Conservation (phyloP, 2,797 vertebrate genomes). For the Aphelocoma californica region DNA sequence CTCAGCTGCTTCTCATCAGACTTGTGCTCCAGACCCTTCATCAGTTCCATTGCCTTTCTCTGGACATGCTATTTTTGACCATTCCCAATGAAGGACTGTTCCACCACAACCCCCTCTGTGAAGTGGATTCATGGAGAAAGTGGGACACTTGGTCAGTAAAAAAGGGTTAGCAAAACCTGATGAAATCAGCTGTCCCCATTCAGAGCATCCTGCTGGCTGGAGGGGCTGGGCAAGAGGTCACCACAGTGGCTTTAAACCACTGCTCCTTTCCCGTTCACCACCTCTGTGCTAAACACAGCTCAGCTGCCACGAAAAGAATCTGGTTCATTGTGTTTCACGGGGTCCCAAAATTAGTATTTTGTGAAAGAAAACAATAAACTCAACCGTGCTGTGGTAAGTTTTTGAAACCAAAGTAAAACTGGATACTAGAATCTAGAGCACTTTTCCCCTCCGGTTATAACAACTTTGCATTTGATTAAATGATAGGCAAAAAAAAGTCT, state of each 20-base stretch:
- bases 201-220: background rate
- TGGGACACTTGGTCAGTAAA: background rate
- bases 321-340: background rate
- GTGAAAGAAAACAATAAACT: constrained; percentile 46
- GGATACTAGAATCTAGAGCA: constrained; percentile 44
- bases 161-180: background rate
- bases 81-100: background rate
- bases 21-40: background rate
- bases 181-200: background rate
- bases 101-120: background rate
- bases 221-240: background rate
- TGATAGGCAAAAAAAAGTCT: constrained; percentile 35
- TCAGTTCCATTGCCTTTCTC: background rate
- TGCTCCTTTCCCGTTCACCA: fast-evolving
- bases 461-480: constrained; percentile 56
- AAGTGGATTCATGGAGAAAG: background rate
- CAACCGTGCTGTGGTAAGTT: constrained; percentile 43
- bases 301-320: background rate
- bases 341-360: constrained; percentile 52
- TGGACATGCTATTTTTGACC: background rate
- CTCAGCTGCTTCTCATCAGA: background rate
- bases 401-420: constrained; percentile 50
- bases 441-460: constrained; percentile 52
- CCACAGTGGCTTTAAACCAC: background rate
- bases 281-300: background rate